Evolutionary conservation across 2,888 invertebrate genomes (phyloP).

Genomic region (Dysmachus trigonus): DNA sequence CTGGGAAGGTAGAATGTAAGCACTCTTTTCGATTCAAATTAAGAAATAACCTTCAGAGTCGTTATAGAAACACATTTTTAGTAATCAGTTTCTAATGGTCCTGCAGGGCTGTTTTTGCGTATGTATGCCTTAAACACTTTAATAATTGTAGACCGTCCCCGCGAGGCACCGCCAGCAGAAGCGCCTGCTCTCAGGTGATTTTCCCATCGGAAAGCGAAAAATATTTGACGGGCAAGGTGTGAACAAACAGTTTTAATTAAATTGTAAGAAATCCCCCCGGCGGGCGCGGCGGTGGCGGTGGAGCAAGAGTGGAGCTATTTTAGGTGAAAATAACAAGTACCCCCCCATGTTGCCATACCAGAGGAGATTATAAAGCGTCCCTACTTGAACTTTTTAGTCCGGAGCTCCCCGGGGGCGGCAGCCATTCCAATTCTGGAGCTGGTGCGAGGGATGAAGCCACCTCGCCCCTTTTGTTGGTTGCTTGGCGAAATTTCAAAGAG

Average conservation of each 20-base stretch:
- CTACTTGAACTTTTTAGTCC: background rate
- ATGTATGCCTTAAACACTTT: background rate
- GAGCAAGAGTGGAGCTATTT: background rate
- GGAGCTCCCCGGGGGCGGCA: background rate
- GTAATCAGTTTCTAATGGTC: no score
- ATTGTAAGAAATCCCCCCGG: background rate
- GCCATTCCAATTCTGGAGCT: background rate
- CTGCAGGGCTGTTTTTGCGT: background rate
- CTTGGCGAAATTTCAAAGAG: background rate
- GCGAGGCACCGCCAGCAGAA: background rate
- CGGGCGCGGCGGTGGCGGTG: background rate
- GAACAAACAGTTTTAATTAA: background rate
- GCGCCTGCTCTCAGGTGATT: background rate
- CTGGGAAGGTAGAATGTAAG: no score
- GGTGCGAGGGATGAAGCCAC: background rate
- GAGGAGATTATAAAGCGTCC: background rate
- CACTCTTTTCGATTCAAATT: no score
- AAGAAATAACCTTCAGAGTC: no score
- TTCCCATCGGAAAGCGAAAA: background rate
- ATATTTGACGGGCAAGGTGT: background rate
- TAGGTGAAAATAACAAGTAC: background rate
- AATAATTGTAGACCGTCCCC: background rate
- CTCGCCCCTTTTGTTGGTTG: background rate
- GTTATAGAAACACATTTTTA: no score
- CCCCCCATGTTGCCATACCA: background rate